Base-by-base conservation (phyloP, 2,888 invertebrate species). In the Linnaemya tessellans region DNA sequence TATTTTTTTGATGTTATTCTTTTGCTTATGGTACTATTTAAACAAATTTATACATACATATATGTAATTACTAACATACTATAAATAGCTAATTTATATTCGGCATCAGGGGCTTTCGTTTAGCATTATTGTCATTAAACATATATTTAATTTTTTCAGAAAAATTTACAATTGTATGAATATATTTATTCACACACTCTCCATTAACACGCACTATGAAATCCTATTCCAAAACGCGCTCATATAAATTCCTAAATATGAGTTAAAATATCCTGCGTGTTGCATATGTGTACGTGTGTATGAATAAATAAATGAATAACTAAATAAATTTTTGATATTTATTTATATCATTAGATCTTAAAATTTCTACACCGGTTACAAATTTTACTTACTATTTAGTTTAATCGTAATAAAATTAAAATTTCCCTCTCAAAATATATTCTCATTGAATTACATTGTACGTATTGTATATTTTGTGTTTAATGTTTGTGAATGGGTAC, bases 111-210 rank as follows among this genome's bases (percentile, higher is more conserved):
- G 62, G 58, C 18, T 30, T 49, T 78, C 41, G 25, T 38, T 78
- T 78, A 38, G 56, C 20, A 58, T 77, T 78, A 54, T 75, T 68
- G n/a, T n/a, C 46, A 77, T 58, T 68, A 74, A 51, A 41, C 54
- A 54, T 51, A 51, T 35, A 2, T 68, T 56, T 68, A 62, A 70
- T 62, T 81, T 80, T 54, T 70, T 54, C 22, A 62, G 22, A 43
- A 62, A 60, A 51, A 60, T 80, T 51, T 74, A 51, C 62, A 75
- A 68, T 51, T 51, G 62, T 38, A 71, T 54, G 54, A 54, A 51
- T 54, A 49, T 58, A 68, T 18, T 30, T 49, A 67, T 49, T 60
- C 20, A 60, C 41, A 30, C 22, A 38, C 30, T 30, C 30, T 3
- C n/a, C 30, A 30, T 30, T 30, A 30, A 30, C 18, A 25, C 62